phyloP scores from a whole-genome alignment of 2,888 invertebrate species.

The Idaea biselata region DNA sequence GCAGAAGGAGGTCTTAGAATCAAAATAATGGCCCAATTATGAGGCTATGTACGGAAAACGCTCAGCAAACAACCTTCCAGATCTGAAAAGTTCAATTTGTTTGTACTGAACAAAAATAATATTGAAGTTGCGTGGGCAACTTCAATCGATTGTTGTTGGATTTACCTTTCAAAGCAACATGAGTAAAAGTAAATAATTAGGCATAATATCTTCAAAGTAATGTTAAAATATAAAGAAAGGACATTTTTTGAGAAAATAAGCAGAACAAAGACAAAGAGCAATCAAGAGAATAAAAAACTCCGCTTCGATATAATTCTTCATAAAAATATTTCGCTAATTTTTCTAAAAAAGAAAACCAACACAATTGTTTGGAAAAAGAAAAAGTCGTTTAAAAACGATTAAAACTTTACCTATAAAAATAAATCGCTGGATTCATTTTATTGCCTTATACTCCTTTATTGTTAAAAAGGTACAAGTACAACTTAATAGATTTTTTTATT shows the following conservation, averaged over 20 bases:
- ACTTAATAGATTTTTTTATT: neutral
- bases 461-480: neutral
- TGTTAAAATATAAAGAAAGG: too few relatives aligned
- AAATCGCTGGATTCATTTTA: conserved; percentile 21
- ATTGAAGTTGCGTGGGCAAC: too few relatives aligned
- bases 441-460: conserved; percentile 3
- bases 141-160: too few relatives aligned
- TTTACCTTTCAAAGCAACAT: too few relatives aligned
- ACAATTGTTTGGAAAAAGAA: conserved; percentile 10
- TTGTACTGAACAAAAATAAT: too few relatives aligned
- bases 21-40: too few relatives aligned
- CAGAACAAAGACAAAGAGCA: neutral
- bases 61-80: too few relatives aligned
- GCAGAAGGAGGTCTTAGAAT: too few relatives aligned
- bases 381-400: conserved; percentile 28
- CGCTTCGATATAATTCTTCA: neutral
- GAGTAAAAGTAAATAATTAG: too few relatives aligned
- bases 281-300: neutral
- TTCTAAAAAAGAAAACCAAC: conserved; percentile 13
- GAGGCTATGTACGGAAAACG: too few relatives aligned
- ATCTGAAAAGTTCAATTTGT: too few relatives aligned
- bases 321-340: neutral
- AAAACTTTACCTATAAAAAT: conserved; percentile 29
- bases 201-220: too few relatives aligned
- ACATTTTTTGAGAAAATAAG: neutral